Conservation (phyloP, 2,888 invertebrate genomes). For the Aleiodes alternator region DNA sequence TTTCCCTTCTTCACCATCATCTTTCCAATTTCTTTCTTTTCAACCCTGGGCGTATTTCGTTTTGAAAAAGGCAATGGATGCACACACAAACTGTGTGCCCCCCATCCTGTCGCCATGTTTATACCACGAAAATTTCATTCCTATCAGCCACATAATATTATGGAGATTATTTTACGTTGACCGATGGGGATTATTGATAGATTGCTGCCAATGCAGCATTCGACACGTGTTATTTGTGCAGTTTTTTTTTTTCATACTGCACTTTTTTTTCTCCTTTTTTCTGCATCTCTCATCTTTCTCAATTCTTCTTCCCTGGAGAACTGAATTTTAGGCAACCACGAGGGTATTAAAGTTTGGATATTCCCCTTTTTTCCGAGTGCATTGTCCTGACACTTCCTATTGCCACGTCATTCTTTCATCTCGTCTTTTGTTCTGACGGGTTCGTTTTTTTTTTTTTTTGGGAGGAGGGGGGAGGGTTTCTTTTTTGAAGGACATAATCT, state of each 20-base stretch:
- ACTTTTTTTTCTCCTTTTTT: not conserved
- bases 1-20: constrained; percentile 38
- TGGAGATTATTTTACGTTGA: constrained; percentile 8
- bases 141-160: constrained; percentile 2
- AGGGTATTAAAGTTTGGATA: constrained; percentile 11
- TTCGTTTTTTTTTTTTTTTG: not conserved
- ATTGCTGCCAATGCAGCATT: constrained; percentile 9
- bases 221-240: not conserved
- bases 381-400: constrained; percentile 33
- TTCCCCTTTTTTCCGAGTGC: constrained; percentile 5
- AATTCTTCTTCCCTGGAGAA: not conserved
- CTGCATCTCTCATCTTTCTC: not conserved
- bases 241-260: not conserved
- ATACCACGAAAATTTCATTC: not conserved
- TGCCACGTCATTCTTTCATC: constrained; percentile 28
- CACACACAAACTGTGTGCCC: too few species aligned
- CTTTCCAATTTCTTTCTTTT: constrained; percentile 46
- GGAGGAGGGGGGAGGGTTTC: not conserved
- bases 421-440: not conserved
- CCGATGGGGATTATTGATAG: constrained; percentile 26
- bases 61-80: not conserved
- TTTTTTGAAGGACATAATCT: constrained; percentile 1
- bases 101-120: constrained; percentile 3
- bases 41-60: constrained; percentile 23
- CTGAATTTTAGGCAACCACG: not conserved